Conservation (phyloP, 2,113 vertebrate genomes). For the Ginglymostoma cirratum region DNA sequence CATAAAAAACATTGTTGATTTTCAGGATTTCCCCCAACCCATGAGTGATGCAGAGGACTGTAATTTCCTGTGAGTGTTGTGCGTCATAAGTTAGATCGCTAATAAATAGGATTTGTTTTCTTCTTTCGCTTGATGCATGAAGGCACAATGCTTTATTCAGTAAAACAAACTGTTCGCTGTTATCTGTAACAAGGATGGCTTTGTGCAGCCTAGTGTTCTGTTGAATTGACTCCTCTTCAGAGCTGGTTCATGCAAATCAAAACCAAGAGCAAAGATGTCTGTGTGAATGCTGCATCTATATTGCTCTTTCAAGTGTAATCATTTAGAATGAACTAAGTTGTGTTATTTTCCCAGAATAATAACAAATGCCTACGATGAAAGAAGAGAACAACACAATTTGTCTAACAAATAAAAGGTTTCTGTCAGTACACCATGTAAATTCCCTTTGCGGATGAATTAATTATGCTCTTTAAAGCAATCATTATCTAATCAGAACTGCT, state of each 20-base stretch:
- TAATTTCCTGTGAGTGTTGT: neutral
- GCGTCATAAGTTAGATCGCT: conserved; percentile 29
- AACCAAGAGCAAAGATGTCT: conserved; percentile 15
- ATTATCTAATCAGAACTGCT: neutral
- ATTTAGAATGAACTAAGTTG: conserved; percentile 30
- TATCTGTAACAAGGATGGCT: conserved; percentile 23
- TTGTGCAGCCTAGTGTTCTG: neutral
- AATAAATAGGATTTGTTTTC: conserved; percentile 18
- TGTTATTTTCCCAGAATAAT: conserved; percentile 27
- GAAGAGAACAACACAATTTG: neutral
- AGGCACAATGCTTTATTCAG: conserved; percentile 21
- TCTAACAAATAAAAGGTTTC: neutral
- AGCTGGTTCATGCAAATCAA: conserved; percentile 11
- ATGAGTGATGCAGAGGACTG: neutral
- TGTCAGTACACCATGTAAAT: conserved; percentile 2
- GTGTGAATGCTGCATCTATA: conserved; percentile 29
- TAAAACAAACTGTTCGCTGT: conserved; percentile 30
- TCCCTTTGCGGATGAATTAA: neutral
- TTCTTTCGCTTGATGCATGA: conserved; percentile 7
- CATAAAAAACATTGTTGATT: neutral
- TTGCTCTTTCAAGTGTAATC: conserved; percentile 32
- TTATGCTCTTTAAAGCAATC: neutral
- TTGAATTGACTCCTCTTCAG: conserved; percentile 22
- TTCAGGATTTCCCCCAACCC: neutral
- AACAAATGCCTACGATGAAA: neutral